These are phyloP conservation scores for Rachycentron canadum DNA, from an alignment of 2,797 vertebrate genomes.

Conservation along the genomic window DNA sequence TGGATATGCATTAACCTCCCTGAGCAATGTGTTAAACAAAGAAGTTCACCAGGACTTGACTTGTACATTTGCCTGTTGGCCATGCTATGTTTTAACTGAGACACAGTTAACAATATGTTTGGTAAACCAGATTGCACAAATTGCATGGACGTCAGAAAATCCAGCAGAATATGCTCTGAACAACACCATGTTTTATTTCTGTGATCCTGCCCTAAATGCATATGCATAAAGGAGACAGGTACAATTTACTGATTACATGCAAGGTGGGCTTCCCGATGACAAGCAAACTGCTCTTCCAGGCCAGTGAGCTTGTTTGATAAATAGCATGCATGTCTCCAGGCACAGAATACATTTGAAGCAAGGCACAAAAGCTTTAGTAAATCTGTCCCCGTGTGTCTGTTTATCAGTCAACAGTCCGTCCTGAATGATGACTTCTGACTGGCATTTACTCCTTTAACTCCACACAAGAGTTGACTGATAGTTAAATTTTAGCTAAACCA, in stretches of 20 bases:
- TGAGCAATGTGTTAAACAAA: neutral
- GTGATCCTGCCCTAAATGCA: constrained; percentile 35
- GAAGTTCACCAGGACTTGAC: neutral
- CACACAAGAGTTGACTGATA: constrained; percentile 28
- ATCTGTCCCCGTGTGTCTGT: constrained; percentile 28
- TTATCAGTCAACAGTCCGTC: constrained; percentile 44
- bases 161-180: neutral
- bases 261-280: constrained; percentile 49
- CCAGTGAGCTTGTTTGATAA: constrained; percentile 60
- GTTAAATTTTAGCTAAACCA: constrained; percentile 47
- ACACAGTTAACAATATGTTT: neutral
- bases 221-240: constrained; percentile 33
- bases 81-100: neutral
- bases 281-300: constrained; percentile 50
- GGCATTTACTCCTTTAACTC: constrained; percentile 37
- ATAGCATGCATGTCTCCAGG: constrained; percentile 54
- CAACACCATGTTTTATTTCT: neutral
- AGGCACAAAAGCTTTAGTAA: constrained; percentile 19
- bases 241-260: constrained; percentile 53
- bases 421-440: constrained; percentile 45
- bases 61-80: neutral
- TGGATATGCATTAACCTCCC: constrained; percentile 1
- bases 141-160: neutral
- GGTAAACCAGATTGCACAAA: constrained; percentile 9
- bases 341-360: constrained; percentile 34